phyloP scores from a whole-genome alignment of 37 sponge, comb jelly and placozoan species.

The Theonella swinhoei region DNA sequence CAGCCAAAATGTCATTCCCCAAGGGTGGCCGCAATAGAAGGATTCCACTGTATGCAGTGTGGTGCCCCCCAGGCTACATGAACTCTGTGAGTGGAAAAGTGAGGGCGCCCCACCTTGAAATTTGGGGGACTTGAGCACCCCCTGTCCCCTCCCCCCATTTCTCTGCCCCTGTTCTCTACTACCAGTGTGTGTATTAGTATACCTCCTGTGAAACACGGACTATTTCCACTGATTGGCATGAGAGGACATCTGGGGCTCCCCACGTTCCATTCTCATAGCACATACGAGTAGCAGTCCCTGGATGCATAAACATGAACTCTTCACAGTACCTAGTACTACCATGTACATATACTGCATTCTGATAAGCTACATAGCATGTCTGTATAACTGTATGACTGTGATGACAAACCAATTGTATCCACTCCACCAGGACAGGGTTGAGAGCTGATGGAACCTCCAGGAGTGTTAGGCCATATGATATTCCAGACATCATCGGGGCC shows the following conservation, averaged over 20 bases:
- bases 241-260: background rate
- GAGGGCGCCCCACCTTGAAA: too few relatives aligned
- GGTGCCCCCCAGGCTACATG: too few relatives aligned
- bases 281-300: slow-evolving; percentile 12
- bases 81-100: too few relatives aligned
- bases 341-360: background rate
- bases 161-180: too few relatives aligned
- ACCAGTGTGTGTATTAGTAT: too few relatives aligned
- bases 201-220: background rate
- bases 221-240: background rate
- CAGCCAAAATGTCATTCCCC: too few relatives aligned
- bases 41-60: too few relatives aligned
- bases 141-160: too few relatives aligned
- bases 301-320: too few relatives aligned
- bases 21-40: too few relatives aligned
- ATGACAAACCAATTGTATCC: background rate
- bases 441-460: background rate
- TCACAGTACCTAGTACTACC: too few relatives aligned
- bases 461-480: slow-evolving; percentile 33
- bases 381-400: background rate
- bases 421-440: slow-evolving; percentile 39
- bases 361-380: background rate
- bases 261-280: slow-evolving; percentile 15
- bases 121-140: too few relatives aligned
- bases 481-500: slow-evolving; percentile 25